A percentile compares a stretch with the other conserved stretches of the same genome.
phyloP scores from a whole-genome alignment of 2,888 invertebrate genomes.

The Thera obeliscata region DNA sequence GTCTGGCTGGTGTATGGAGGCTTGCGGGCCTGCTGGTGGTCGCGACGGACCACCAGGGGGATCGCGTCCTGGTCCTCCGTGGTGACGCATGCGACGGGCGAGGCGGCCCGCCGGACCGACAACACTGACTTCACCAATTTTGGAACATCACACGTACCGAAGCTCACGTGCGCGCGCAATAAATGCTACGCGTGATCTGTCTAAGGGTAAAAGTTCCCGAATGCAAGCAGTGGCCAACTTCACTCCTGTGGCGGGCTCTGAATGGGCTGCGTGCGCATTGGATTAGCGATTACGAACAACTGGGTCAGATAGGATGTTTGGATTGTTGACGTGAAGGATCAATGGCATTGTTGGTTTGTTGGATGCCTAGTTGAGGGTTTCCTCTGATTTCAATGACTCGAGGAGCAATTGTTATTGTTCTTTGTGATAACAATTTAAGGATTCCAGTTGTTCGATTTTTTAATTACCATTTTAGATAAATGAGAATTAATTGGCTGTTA shows the following conservation, averaged over 20 bases:
- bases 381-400: neutral
- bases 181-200: neutral
- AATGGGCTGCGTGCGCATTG: constrained; percentile 78
- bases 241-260: constrained; percentile 44
- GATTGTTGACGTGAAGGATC: constrained; percentile 35
- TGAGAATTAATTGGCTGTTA: too few species aligned
- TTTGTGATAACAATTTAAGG: too few species aligned
- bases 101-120: constrained; percentile 59
- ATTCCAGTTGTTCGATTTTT: too few species aligned
- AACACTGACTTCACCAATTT: constrained; percentile 39
- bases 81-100: constrained; percentile 63
- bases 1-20: constrained; percentile 91
- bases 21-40: constrained; percentile 84
- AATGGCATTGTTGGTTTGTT: constrained; percentile 33
- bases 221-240: constrained; percentile 34
- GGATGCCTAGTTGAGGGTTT: neutral
- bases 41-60: constrained; percentile 80
- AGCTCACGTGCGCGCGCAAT: neutral
- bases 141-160: neutral
- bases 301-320: constrained; percentile 55
- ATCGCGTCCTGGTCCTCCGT: constrained; percentile 82
- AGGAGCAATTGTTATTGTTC: too few species aligned
- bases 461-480: too few species aligned
- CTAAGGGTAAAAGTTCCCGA: neutral
- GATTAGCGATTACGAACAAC: constrained; percentile 55